Percentiles rank a stretch among this genome's conserved stretches.
Conservation (phyloP, 2,888 invertebrate genomes). For the Melinopterus prodromus region DNA sequence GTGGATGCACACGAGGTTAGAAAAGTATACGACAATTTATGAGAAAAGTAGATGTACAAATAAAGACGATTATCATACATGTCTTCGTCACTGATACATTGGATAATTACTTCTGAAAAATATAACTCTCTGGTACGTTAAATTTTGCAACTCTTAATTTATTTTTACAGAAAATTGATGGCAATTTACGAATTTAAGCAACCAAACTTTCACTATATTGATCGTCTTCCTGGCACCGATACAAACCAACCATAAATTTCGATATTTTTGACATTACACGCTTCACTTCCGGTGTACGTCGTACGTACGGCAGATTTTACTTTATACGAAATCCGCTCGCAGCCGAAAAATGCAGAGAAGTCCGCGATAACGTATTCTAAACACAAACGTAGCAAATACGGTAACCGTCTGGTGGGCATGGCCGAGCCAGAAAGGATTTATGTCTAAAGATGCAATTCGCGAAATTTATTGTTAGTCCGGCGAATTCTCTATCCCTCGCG, state of each 20-base stretch:
- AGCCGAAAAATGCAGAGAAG: not conserved
- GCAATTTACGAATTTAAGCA: too few relatives aligned
- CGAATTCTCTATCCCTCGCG: not conserved
- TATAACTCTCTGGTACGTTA: too few relatives aligned
- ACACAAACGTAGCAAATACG: constrained; percentile 15
- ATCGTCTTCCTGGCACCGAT: too few relatives aligned
- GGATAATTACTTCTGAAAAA: too few relatives aligned
- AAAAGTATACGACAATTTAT: too few relatives aligned
- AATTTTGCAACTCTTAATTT: too few relatives aligned
- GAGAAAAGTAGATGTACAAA: too few relatives aligned
- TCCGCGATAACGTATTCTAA: constrained; percentile 16
- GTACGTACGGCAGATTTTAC: not conserved
- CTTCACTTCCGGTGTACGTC: not conserved
- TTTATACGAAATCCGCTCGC: not conserved
- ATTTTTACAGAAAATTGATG: too few relatives aligned
- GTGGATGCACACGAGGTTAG: too few relatives aligned
- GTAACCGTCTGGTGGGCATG: not conserved
- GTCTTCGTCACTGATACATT: too few relatives aligned
- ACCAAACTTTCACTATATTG: too few relatives aligned
- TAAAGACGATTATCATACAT: too few relatives aligned
- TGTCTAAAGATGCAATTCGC: constrained; percentile 25
- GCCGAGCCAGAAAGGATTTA: constrained; percentile 22
- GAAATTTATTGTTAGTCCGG: constrained; percentile 17
- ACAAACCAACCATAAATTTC: not conserved
- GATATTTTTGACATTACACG: not conserved